Base-by-base conservation (phyloP, 2,888 invertebrate genomes). In the Chrysodeixis includens region DNA sequence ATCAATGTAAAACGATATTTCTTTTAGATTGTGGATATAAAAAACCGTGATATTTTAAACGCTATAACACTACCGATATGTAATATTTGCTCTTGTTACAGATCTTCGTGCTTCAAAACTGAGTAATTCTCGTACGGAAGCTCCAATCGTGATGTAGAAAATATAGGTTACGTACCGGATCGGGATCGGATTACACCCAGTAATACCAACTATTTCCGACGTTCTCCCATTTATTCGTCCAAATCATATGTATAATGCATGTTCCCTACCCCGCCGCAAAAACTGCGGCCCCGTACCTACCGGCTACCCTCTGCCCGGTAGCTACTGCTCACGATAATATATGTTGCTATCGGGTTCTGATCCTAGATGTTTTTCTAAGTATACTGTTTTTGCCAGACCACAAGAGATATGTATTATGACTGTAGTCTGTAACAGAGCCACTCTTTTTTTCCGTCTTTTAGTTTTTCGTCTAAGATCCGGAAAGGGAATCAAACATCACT, bases 141-240 rank as follows among this genome's bases (percentile, higher is more conserved):
- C 51, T 61, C 49, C 46, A 56, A 67, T 56, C 54, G 66, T 46
- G 54, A 66, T 61, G 26, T 64, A 30, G 26, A 56, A 61, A 56
- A 79, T 60, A 74, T 70, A 64, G 66, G 57, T 56, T 62, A 57
- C 62, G 62, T 56, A 56, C 30, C 68, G 51, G 44, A 56, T 30
- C 40, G 44, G 64, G 67, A 77, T 70, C 66, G 62, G 59, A 64
- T 68, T 70, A 68, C 56, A 59, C 18, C 49, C 9, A 55, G 67
- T 57, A 68, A 62, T 66, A 56, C 61, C 55, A 58, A 70, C 51
- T 60, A 69, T 63, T 66, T 55, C 54, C 65, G 52, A 22, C 54
- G 30, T 64, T 64, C 76, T 73, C 59, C 56, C 70, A 69, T 76
- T 63, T 76, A 67, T 65, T 58, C 54, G 18, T 49, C 30, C 32